Evolutionary conservation across 64 coral and sea anemone species (phyloP), one percentile per base, ranked within the genome.

Genomic region (Porites lutea): DNA sequence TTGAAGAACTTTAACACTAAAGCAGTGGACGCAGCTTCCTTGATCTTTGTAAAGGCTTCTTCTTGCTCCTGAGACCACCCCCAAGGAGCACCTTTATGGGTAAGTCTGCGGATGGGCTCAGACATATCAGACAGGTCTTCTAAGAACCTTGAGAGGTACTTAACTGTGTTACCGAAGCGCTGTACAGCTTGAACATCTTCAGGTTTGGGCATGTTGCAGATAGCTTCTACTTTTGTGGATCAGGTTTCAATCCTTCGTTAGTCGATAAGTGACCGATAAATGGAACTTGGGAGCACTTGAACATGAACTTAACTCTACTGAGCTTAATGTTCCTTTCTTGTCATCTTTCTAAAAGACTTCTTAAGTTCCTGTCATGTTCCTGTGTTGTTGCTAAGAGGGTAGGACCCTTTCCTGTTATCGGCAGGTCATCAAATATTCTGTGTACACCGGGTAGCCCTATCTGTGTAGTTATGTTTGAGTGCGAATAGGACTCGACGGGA

Each of bases 201-300:
- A 48, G 75, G 91, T 68, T 75, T 73, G 4, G 64, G 75, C 78
- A 94, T 79, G 78, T 66, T 86, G 49, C 57, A 65, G 20, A 90
- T 86, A 65, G 72, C 88, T 49, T 95, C 82, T 8, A 95, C 74
- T 95, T 90, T 13, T 59, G 18, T n/a, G 81, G 93, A 68, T 95
- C 75, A 49, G 88, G 72, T 47, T 91, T 91, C 11, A 87, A 77
- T 71, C 82, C 82, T 62, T 95, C 37, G 22, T 71, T 85, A 48
- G 82, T 95, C 58, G 82, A 48, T 44, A 91, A 52, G 62, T 95
- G 82, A 71, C 88, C 88, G 62, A 87, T 87, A 65, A 86, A 95
- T 73, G 72, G 12, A 73, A 89, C 67, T 49, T 59, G 21, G 37
- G 52, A 55, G 14, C 52, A 59, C 15, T 90, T 90, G 72, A 88